phyloP scores from a whole-genome alignment of 1,140 invertebrate genomes.

The Tetramorium simillimum region DNA sequence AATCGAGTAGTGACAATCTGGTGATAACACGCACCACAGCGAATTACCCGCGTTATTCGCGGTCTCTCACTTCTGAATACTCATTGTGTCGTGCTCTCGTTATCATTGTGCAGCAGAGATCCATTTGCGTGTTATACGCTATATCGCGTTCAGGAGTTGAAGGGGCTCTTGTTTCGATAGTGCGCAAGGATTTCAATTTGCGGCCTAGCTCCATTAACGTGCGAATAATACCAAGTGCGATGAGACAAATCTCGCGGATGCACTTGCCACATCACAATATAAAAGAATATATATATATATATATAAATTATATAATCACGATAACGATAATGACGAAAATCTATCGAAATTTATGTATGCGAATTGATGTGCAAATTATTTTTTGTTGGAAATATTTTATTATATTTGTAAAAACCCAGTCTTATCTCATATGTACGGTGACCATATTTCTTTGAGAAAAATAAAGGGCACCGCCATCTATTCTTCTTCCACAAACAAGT shows the following conservation, averaged over 20 bases:
- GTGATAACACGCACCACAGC: background rate
- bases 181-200: conserved; percentile 7
- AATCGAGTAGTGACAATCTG: too few relatives aligned
- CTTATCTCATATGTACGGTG: too few relatives aligned
- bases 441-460: too few relatives aligned
- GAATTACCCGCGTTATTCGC: conserved; percentile 46
- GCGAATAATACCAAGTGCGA: conserved; percentile 55
- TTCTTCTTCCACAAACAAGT: too few relatives aligned
- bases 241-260: conserved; percentile 10
- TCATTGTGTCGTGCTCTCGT: conserved; percentile 30
- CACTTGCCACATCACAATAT: background rate
- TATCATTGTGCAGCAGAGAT: conserved; percentile 50
- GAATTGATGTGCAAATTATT: too few relatives aligned
- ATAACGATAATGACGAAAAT: too few relatives aligned
- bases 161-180: background rate
- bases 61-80: conserved; percentile 18
- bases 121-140: background rate
- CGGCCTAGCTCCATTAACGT: background rate
- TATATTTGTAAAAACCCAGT: too few relatives aligned
- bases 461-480: too few relatives aligned
- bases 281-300: too few relatives aligned
- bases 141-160: conserved; percentile 23
- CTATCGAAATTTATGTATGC: too few relatives aligned
- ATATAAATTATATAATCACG: too few relatives aligned
- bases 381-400: too few relatives aligned